Conservation (phyloP, 64 coral and sea anemone species). For the Porites lutea region DNA sequence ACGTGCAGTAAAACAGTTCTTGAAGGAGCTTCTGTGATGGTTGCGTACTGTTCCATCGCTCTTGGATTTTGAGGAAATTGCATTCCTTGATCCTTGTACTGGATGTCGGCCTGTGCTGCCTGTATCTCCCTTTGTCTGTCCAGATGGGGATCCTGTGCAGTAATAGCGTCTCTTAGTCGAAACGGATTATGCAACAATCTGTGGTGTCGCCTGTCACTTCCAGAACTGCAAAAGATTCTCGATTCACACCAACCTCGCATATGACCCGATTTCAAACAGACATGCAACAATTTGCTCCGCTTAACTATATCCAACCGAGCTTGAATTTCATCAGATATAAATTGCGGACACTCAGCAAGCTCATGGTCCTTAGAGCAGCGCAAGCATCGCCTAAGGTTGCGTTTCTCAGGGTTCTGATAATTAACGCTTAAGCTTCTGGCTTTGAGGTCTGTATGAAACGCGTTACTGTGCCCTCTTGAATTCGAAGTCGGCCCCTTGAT, state of each 20-base stretch:
- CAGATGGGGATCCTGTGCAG: background rate
- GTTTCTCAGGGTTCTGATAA: background rate
- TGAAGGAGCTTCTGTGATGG: background rate
- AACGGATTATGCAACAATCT: constrained; percentile 48
- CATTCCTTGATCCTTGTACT: background rate
- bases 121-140: background rate
- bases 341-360: background rate
- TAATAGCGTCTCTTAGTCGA: background rate
- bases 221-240: constrained; percentile 17
- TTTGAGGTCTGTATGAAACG: background rate
- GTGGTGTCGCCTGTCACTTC: constrained; percentile 33
- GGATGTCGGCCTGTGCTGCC: too few species aligned
- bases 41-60: background rate
- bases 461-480: background rate
- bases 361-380: constrained; percentile 57
- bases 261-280: constrained; percentile 62
- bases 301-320: constrained; percentile 57
- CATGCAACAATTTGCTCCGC: constrained; percentile 49
- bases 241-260: constrained; percentile 39
- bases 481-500: background rate
- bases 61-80: too few species aligned
- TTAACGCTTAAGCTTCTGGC: background rate
- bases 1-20: constrained; percentile 54
- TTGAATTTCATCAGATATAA: constrained; percentile 23
- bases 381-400: too few species aligned